Percentiles rank a stretch among this genome's conserved stretches.
Evolutionary conservation across 2,113 vertebrate genomes (phyloP).

Genomic region (Cyanoramphus novaezelandiae): DNA sequence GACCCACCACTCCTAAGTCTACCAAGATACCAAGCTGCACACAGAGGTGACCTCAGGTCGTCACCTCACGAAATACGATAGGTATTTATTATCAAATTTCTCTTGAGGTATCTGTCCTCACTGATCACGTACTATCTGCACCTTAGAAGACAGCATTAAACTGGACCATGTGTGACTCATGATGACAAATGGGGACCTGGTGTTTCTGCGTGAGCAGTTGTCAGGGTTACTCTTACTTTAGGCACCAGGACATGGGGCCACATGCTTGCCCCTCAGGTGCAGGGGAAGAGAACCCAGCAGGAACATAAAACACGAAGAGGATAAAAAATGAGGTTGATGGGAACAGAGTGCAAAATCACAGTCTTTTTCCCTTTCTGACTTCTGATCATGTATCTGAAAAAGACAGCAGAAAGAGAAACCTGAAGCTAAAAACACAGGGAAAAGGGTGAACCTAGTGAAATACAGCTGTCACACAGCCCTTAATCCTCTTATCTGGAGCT

Average conservation of each 20-base stretch:
- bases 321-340: not conserved
- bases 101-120: not conserved
- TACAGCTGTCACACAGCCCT: not conserved
- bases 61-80: not conserved
- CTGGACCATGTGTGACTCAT: not conserved
- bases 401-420: not conserved
- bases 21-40: not conserved
- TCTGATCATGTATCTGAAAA: not conserved
- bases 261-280: not conserved
- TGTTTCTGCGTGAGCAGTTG: not conserved
- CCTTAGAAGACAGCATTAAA: not conserved
- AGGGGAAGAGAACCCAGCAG: not conserved
- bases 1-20: not conserved
- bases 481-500: not conserved
- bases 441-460: not conserved
- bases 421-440: not conserved
- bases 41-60: not conserved
- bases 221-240: not conserved
- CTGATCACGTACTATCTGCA: not conserved
- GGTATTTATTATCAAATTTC: not conserved
- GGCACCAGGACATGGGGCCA: not conserved
- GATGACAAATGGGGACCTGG: not conserved
- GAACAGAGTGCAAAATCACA: not conserved
- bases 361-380: not conserved
- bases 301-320: not conserved